These are phyloP conservation scores for Holothuria scabra DNA, from an alignment of 53 echinoderm and acorn worm genomes.

Conservation along the genomic window DNA sequence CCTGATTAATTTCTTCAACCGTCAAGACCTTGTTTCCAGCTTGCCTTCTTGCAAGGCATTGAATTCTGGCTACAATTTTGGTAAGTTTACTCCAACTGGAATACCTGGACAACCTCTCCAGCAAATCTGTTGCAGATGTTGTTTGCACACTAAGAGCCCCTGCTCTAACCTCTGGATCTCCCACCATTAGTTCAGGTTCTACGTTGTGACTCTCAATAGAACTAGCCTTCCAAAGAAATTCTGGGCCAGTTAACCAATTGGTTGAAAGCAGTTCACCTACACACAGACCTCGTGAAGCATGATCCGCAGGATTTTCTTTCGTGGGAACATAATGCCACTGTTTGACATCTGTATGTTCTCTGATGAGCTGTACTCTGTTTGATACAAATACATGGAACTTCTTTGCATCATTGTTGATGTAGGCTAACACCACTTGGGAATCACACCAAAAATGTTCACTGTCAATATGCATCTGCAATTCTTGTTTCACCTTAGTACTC, in stretches of 20 bases:
- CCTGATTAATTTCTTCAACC: conserved; percentile 34
- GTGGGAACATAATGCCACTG: conserved; percentile 55
- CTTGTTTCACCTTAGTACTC: conserved; percentile 37
- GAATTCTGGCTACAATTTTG: conserved; percentile 15
- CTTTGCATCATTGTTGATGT: conserved; percentile 63
- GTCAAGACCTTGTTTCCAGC: conserved; percentile 3
- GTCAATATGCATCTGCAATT: conserved; percentile 22
- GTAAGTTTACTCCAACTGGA: conserved; percentile 11
- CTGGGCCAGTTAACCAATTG: conserved; percentile 43
- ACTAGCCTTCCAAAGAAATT: conserved; percentile 20
- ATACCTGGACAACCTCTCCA: neutral
- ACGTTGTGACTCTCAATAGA: neutral
- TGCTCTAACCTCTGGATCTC: conserved; percentile 18
- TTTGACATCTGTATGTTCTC: conserved; percentile 42
- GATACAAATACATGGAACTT: too few species aligned
- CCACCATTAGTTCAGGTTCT: neutral
- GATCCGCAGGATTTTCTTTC: too few species aligned
- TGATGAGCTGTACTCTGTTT: too few species aligned
- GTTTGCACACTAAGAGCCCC: too few species aligned
- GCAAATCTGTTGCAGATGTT: too few species aligned
- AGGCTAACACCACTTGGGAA: conserved; percentile 62
- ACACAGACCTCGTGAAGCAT: conserved; percentile 50
- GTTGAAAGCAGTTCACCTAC: neutral
- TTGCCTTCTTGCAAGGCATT: too few species aligned
- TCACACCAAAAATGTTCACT: conserved; percentile 54